These are phyloP conservation scores for Bradypodion pumilum DNA, from an alignment of 2,797 vertebrate genomes.

Conservation along the genomic window DNA sequence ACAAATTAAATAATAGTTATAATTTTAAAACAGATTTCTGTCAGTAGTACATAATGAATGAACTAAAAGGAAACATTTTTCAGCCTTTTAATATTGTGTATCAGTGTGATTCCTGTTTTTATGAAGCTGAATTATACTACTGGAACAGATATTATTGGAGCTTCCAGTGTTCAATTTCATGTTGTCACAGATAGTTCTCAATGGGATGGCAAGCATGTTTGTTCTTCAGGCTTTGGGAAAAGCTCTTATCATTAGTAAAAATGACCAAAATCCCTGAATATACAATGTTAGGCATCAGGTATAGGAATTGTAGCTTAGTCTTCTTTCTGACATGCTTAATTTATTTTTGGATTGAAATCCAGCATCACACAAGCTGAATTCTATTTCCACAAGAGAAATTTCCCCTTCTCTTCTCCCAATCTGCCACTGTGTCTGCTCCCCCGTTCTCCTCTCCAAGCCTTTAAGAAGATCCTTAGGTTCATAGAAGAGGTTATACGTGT, in stretches of 20 bases:
- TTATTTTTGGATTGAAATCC: background rate
- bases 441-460: background rate
- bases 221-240: background rate
- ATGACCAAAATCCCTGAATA: background rate
- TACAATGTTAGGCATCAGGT: no score
- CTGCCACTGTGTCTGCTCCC: no score
- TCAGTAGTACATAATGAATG: background rate
- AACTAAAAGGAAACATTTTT: background rate
- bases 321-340: background rate
- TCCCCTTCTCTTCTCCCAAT: background rate
- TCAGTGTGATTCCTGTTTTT: background rate
- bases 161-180: background rate
- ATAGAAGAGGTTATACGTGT: background rate
- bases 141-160: background rate
- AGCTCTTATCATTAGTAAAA: background rate
- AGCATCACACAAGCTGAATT: background rate
- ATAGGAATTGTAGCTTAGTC: background rate
- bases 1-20: no score
- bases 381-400: background rate
- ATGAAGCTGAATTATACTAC: background rate
- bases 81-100: background rate
- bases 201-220: background rate
- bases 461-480: background rate
- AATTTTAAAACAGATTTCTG: slow-evolving; percentile 4
- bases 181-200: background rate